These are phyloP conservation scores for Strix aluco DNA, from an alignment of 2,113 vertebrate species.

Conservation along the genomic window DNA sequence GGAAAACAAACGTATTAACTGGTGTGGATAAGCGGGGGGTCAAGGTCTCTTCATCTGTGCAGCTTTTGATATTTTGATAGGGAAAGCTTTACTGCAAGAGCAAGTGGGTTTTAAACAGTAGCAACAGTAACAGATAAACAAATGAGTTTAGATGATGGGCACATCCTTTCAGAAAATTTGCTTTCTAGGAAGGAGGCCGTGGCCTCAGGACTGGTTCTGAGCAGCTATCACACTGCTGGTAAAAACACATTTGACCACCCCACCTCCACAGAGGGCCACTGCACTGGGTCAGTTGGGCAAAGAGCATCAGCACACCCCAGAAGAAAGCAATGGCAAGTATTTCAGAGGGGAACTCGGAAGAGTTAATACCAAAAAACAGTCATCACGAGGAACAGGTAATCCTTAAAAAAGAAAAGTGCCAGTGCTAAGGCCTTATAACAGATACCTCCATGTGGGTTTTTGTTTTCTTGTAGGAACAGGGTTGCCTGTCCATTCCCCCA, in stretches of 20 bases:
- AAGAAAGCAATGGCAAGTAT: background rate
- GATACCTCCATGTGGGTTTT: fast-evolving
- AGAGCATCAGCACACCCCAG: background rate
- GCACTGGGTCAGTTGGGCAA: background rate
- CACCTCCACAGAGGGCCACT: fast-evolving
- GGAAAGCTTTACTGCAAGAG: background rate
- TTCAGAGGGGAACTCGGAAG: background rate
- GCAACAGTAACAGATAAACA: background rate
- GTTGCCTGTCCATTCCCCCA: background rate
- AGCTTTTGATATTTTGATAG: background rate
- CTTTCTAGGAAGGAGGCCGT: background rate
- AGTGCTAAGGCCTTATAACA: background rate
- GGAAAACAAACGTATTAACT: background rate
- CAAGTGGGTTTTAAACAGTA: background rate
- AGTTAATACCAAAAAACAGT: background rate
- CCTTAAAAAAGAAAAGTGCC: background rate
- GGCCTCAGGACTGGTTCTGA: background rate
- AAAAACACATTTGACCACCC: background rate
- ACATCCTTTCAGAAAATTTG: background rate
- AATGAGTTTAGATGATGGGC: background rate
- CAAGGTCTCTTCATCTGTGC: background rate
- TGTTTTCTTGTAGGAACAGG: background rate
- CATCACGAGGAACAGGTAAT: too few relatives aligned
- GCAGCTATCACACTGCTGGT: background rate
- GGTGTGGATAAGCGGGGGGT: background rate